Evolutionary conservation across 2,797 vertebrate genomes (phyloP), one percentile per base, ranked within the genome.

Genomic region (Astyanax mexicanus): DNA sequence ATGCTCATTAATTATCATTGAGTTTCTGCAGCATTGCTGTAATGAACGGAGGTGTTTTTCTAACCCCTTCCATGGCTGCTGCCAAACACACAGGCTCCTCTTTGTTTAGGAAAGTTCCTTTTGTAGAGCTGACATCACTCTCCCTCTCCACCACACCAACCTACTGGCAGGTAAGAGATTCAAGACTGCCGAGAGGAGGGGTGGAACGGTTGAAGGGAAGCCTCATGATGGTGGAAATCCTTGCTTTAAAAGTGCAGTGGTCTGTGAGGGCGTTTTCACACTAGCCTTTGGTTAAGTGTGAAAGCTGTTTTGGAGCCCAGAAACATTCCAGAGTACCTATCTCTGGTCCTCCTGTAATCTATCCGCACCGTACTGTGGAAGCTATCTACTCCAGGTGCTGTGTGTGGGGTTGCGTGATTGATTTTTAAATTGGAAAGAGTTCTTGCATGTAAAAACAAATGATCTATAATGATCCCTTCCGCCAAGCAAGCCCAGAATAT

Each of bases 91-190:
- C 78, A 83, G 77, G 69, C 78, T 81, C 70, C 69, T 37, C 79
- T 79, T 83, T 83, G 76, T 85, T 83, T 78, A 55, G 72, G 37
- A 77, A 76, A 77, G 25, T 74, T 82, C n/a, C 67, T 37, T 70
- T 70, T 71, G 32, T 58, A 68, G 32, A 61, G 76, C 69, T 89
- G 87, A 89, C 81, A 76, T 88, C 80, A 86, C 80, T 72, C 66
- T 65, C 51, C 71, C 74, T 71, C 70, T 75, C 32, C 37, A 13
- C 49, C 29, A 65, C 13, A 55, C 52, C 12, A 4, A 25, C 54
- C 72, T 57, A 44, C 52, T 72, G 66, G 49, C 29, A 29, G 66
- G 62, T 45, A 35, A n/a, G 70, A 27, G 51, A n/a, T 49, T 51
- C 27, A 40, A 68, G 52, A 54, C 40, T 54, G 35, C 68, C 37